phyloP scores from a whole-genome alignment of 2,113 vertebrate species.

The Mormyrus lacerda region DNA sequence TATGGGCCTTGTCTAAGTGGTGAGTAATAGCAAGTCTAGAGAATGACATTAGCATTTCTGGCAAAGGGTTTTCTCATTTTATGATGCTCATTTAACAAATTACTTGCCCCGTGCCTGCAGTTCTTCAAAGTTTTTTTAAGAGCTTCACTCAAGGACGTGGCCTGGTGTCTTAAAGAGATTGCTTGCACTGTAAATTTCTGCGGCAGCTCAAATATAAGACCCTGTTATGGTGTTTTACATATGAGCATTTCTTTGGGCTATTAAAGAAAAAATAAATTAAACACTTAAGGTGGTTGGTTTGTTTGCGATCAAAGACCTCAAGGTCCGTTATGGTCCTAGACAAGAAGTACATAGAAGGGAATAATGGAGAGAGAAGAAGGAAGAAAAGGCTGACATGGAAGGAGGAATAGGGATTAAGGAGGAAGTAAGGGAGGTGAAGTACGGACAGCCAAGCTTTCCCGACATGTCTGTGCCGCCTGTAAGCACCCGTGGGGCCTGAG shows the following conservation, averaged over 20 bases:
- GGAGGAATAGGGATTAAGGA: neutral
- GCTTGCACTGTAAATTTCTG: neutral
- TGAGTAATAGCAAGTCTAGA: constrained; percentile 16
- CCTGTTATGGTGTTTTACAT: neutral
- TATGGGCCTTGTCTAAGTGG: constrained; percentile 13
- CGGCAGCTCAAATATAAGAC: neutral
- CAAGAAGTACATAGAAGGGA: neutral
- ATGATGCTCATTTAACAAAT: constrained; percentile 21
- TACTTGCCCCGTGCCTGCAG: constrained; percentile 14
- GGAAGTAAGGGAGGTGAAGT: neutral
- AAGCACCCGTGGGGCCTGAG: neutral
- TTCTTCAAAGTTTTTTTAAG: constrained; percentile 15
- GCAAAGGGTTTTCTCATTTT: constrained; percentile 6
- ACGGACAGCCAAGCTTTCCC: neutral
- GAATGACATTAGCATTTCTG: constrained; percentile 18
- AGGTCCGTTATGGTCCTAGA: neutral
- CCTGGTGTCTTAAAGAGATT: neutral
- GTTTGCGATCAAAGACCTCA: neutral
- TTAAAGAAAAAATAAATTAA: neutral
- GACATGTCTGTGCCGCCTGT: neutral
- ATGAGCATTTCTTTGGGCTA: neutral
- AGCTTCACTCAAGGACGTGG: neutral
- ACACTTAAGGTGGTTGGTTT: neutral
- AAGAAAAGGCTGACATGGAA: neutral
- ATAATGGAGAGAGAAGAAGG: neutral